phyloP scores from a whole-genome alignment of 2,888 invertebrate genomes.

The Mycalesis mineus region DNA sequence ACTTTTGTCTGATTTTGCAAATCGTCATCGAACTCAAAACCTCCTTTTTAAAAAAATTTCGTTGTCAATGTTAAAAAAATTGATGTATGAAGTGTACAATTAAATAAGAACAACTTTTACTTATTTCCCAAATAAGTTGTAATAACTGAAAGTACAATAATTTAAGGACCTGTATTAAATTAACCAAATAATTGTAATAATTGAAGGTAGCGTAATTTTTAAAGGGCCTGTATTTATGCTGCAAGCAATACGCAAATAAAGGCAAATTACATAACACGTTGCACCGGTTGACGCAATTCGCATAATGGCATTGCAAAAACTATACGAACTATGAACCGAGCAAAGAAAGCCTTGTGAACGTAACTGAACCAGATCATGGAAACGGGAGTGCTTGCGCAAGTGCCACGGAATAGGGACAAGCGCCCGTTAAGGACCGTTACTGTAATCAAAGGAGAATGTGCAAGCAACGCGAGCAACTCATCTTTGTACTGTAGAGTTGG shows the following conservation, averaged over 20 bases:
- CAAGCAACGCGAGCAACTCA: slow-evolving; percentile 42
- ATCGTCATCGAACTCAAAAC: no score
- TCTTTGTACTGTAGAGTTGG: slow-evolving; percentile 17
- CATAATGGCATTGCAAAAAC: slow-evolving; percentile 2
- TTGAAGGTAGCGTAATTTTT: neutral
- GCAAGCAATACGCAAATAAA: neutral
- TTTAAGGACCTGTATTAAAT: no score
- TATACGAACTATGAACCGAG: slow-evolving; percentile 23
- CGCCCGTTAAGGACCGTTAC: slow-evolving; percentile 62
- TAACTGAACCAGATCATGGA: slow-evolving; percentile 18
- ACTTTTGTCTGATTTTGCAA: no score
- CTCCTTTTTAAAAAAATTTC: no score
- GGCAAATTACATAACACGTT: neutral
- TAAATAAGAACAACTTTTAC: no score
- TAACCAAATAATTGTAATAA: no score
- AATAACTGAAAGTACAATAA: no score
- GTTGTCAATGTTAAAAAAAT: no score
- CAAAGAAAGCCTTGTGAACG: neutral
- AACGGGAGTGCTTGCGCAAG: slow-evolving; percentile 37
- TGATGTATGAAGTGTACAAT: no score
- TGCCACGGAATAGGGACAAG: slow-evolving; percentile 40
- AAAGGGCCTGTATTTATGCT: neutral
- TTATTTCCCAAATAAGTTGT: no score
- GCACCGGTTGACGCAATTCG: neutral
- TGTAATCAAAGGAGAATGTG: slow-evolving; percentile 39